Evolutionary conservation across 2,113 vertebrate genomes (phyloP), one percentile per base, ranked within the genome.

Genomic region (Otus sunia): DNA sequence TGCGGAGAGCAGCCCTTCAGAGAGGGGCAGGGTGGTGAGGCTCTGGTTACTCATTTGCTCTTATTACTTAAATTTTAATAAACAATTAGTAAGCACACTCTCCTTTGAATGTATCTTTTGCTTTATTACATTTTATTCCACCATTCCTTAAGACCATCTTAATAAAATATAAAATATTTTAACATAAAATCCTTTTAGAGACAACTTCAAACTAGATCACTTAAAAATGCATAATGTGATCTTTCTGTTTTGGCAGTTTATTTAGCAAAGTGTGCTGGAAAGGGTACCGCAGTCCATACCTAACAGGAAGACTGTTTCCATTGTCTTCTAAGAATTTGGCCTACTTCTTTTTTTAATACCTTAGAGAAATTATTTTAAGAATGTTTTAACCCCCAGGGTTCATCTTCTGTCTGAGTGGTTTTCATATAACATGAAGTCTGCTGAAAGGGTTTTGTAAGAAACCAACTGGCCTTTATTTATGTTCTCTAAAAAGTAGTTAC

Each of bases 391-490:
- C 49, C 62, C 5, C 39, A 26, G 60, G 26, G 21, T 56, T 85
- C 29, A 21, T 59, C 23, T 68, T 52, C 56, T 55, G 41, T 63
- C 43, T 68, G 27, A 58, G 58, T 15, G 6, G 14, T 81, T 91
- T 84, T 39, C 56, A 43, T 4, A 19, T 30, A 69, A 1, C 49
- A 37, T 59, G 30, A 55, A 71, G 22, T 69, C n/a, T 78, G 29
- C 58, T 77, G 49, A 78, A 78, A 72, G 36, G 14, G 3, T 2
- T 50, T 39, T 85, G 39, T 37, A 68, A 12, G 1, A 56, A 62
- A 30, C 15, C 0, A 1, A 5, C 34, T 3, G 2, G 1, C n/a
- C 49, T 73, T 39, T 5, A 11, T 9, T 29, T 68, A 2, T 16
- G 13, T 41, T 32, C 25, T 34, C 25, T 77, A 8, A 49, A 49